Base-by-base conservation (phyloP, 2,113 vertebrate genomes). In the Salvelinus sp. region DNA sequence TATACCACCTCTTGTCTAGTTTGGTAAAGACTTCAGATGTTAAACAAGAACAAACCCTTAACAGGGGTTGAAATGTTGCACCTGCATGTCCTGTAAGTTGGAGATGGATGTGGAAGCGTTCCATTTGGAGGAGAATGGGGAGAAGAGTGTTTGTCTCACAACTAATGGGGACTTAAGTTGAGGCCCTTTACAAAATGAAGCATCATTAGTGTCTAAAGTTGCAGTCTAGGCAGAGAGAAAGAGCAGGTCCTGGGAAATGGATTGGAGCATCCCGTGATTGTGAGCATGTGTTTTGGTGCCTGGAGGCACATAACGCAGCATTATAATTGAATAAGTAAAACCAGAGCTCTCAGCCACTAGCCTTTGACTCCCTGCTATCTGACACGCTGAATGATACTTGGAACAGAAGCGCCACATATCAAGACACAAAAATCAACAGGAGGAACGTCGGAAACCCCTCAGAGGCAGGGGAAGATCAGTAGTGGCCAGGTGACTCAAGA, bases 291-390 rank as follows among this genome's bases (percentile, higher is more conserved):
- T 77, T 73, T 76, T 72, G 73, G 76, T 73, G 73, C 69, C 38
- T 10, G 63, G 72, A 70, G 73, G 68, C 47, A 75, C 30, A 65
- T 47, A 79, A 83, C 54, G 38, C 33, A 68, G 66, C 33, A 68
- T 60, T 44, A 27, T 81, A 81, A 82, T 77, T 81, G 38, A n/a
- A 27, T 6, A 74, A 87, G 83, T 78, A 82, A 77, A 87, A 78
- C 62, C 82, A 82, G 79, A 83, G 69, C 72, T 67, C 65, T 63
- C 25, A 74, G 10, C 3, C 6, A 75, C 47, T 30, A 33, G 73
- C 75, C 70, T 72, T 67, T 38, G 20, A 65, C 68, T 72, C 50
- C 28, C 70, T 70, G 74, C 70, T 44, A 44, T 44, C 9, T 64
- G 77, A 86, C 67, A 78, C 7, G 70, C 79, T 74, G 77, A 86